A percentile compares a stretch with the other conserved stretches of the same genome.
Conservation (phyloP, 2,888 invertebrate species). For the Metellina segmentata region DNA sequence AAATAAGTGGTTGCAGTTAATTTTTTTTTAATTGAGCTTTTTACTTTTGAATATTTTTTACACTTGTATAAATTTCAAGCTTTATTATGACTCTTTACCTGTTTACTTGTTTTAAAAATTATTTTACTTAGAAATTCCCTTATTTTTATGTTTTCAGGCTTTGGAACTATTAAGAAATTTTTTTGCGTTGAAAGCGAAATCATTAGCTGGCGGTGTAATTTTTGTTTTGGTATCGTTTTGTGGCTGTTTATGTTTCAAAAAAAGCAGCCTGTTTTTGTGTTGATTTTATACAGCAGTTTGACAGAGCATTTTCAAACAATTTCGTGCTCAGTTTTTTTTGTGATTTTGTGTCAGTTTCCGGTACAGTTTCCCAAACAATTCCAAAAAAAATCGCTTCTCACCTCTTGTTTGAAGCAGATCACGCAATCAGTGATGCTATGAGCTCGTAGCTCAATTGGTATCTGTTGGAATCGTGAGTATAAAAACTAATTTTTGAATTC, state of each 20-base stretch:
- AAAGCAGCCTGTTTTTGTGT: not conserved
- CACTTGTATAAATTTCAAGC: not conserved
- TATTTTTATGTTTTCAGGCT: not conserved
- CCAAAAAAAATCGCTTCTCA: not conserved
- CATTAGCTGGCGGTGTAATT: not conserved
- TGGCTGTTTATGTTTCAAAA: slow-evolving; percentile 5
- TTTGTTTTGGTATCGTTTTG: slow-evolving; percentile 27
- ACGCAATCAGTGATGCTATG: not conserved
- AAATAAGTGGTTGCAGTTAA: too few relatives aligned
- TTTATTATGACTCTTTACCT: not conserved
- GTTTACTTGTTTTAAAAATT: not conserved
- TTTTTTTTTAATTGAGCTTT: too few relatives aligned
- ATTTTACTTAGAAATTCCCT: not conserved
- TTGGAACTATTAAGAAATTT: not conserved
- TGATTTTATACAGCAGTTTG: not conserved
- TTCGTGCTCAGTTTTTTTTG: not conserved
- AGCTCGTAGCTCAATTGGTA: not conserved
- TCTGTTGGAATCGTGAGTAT: not conserved
- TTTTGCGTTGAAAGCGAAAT: not conserved
- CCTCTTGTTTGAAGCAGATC: not conserved
- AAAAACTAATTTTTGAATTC: not conserved
- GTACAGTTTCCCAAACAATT: not conserved
- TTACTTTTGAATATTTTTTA: too few relatives aligned
- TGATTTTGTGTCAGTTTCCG: not conserved
- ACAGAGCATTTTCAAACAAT: not conserved